A percentile compares a stretch with the other conserved stretches of the same genome.
Conservation (phyloP, 2,888 invertebrate species). For the Dendrolimus houi region DNA sequence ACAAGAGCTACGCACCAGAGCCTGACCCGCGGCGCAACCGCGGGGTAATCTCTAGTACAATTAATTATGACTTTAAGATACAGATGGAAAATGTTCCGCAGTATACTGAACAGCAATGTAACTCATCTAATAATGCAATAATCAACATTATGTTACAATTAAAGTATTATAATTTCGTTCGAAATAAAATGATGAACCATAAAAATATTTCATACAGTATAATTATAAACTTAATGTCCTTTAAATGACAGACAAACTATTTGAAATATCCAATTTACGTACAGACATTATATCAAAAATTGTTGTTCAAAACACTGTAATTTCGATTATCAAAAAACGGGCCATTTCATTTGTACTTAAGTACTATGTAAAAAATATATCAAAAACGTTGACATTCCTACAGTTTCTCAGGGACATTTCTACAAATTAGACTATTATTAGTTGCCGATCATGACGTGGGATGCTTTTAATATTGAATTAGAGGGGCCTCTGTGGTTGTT, state of each 20-base stretch:
- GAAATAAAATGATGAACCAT: neutral
- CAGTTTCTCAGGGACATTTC: conserved; percentile 75
- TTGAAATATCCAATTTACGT: conserved; percentile 31
- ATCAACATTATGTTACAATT: neutral
- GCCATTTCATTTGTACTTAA: conserved; percentile 46
- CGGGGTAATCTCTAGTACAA: too few species aligned
- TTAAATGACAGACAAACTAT: conserved; percentile 26
- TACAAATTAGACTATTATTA: conserved; percentile 73
- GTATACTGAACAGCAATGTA: too few species aligned
- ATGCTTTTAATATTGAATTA: conserved; percentile 77
- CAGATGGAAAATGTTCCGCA: too few species aligned
- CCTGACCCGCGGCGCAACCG: too few species aligned
- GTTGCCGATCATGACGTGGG: conserved; percentile 71
- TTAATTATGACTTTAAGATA: too few species aligned
- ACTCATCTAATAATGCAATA: too few species aligned
- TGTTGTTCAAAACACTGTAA: conserved; percentile 44
- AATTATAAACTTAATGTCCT: neutral
- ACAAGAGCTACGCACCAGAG: too few species aligned
- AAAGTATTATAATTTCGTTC: neutral
- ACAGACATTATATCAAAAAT: conserved; percentile 33
- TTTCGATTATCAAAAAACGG: conserved; percentile 35
- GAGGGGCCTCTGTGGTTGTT: conserved; percentile 60
- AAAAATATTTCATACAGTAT: neutral
- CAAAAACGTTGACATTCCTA: conserved; percentile 67
- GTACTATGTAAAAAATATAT: conserved; percentile 44